phyloP scores from a whole-genome alignment of 2,113 vertebrate genomes.

The Pedionomus torquatus region DNA sequence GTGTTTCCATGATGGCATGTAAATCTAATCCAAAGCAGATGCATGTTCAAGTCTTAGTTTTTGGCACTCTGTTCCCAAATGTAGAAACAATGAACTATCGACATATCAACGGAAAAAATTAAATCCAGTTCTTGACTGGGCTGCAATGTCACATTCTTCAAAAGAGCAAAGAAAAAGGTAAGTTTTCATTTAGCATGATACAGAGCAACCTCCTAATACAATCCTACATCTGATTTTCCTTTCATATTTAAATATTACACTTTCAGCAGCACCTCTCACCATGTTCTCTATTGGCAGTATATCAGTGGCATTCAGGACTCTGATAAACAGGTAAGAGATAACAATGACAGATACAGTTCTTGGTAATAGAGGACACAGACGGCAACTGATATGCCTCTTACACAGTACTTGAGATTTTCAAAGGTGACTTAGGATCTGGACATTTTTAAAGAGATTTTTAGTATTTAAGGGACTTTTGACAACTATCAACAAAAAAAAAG shows the following conservation, averaged over 20 bases:
- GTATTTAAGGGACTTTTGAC: not conserved
- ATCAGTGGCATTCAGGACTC: not conserved
- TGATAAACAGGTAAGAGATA: not conserved
- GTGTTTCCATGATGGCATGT: not conserved
- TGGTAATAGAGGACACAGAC: not conserved
- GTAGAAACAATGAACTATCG: not conserved
- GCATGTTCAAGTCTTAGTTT: not conserved
- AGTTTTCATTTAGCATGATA: not conserved
- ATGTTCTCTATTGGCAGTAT: not conserved
- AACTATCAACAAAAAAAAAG: not conserved
- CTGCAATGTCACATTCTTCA: not conserved
- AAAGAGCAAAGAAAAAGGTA: not conserved
- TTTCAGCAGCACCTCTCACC: not conserved
- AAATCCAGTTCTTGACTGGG: not conserved
- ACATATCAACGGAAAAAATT: not conserved
- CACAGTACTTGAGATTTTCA: not conserved
- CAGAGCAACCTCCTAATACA: not conserved
- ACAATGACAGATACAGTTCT: not conserved
- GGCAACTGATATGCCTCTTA: not conserved
- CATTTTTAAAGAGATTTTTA: not conserved
- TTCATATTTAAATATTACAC: not conserved
- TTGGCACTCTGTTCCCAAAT: not conserved
- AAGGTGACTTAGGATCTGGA: not conserved
- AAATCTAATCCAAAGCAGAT: not conserved
- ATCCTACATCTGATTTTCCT: not conserved